Evolutionary conservation across 2,888 invertebrate species (phyloP).

Genomic region (Trissoscelio sp.): DNA sequence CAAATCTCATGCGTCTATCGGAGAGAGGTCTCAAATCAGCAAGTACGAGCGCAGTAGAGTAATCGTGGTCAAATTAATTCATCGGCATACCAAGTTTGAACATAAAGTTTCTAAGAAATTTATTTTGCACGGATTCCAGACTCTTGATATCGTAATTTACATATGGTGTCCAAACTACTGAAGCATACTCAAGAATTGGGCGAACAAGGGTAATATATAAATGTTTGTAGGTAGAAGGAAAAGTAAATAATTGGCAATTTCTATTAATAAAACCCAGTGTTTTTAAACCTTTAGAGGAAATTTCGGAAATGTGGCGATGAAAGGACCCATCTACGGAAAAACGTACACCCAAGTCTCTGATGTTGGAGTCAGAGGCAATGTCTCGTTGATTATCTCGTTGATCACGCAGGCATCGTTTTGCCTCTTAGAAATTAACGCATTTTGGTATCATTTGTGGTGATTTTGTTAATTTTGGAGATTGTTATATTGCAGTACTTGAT

Average conservation of each 20-base stretch:
- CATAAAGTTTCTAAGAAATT: constrained; percentile 8
- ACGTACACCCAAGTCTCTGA: background rate
- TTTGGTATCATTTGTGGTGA: no score
- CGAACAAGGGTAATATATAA: constrained; percentile 1
- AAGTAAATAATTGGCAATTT: background rate
- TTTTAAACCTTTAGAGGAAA: background rate
- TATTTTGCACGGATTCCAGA: constrained; percentile 1
- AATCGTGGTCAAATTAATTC: background rate
- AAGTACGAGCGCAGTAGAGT: background rate
- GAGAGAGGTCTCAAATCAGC: background rate
- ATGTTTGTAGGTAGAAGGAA: background rate
- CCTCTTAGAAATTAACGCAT: no score
- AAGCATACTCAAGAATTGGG: constrained; percentile 3
- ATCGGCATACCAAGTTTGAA: no score
- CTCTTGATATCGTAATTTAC: background rate
- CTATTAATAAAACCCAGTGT: constrained; percentile 1
- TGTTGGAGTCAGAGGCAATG: background rate
- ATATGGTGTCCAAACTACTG: background rate
- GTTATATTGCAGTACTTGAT: no score
- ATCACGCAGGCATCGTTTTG: no score
- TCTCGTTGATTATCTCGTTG: no score
- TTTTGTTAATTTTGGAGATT: no score
- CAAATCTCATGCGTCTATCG: background rate
- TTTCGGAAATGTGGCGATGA: background rate
- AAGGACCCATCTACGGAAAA: background rate